Base-by-base conservation (phyloP, 2,113 vertebrate species). In the Trachemys scripta region DNA sequence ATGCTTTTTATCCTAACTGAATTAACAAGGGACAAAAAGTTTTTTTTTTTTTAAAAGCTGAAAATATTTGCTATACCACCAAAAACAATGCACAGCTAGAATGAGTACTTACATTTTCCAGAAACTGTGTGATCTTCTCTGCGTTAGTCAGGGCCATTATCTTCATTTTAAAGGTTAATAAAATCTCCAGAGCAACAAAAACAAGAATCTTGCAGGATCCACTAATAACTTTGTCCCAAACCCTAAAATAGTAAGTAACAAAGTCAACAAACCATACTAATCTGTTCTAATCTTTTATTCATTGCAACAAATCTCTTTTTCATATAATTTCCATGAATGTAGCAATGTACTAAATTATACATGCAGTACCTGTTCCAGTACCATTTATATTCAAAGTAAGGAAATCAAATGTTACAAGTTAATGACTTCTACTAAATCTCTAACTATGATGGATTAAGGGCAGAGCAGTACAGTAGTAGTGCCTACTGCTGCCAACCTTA, bases 201-300 rank as follows among this genome's bases (percentile, higher is more conserved):
- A 99, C 99, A 10, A 99, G 98, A 97, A 99, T 99, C 98, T 99
- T 99, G 98, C 99, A 99, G 90, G 99, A 99, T 88, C 99, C 99
- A 56, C 99, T 99, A 94, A 99, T 98, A 95, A 99, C 99, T 97
- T 99, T 99, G 98, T 99, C 99, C 99, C 99, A 99, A 88, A 99
- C 99, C 97, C 99, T 99, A 85, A 85, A 97, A 96, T 97, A 94
- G 90, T 11, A 56, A 92, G 42, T 35, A 84, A 83, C 91, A 16
- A 1, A 69, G 90, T 27, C 62, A 93, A 8, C 84, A 93, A 93
- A 83, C 54, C 53, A 83, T n/a, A 85, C 0, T 90, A 22, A 35
- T 76, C 31, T 85, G 51, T 22, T 35, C 45, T 12, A 49, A 16
- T 38, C 38, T 76, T 85, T 95, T 72, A 80, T 54, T 45, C 27